Evolutionary conservation across 2,797 vertebrate genomes (phyloP), one percentile per base, ranked within the genome.

Genomic region (Amazona finschi): DNA sequence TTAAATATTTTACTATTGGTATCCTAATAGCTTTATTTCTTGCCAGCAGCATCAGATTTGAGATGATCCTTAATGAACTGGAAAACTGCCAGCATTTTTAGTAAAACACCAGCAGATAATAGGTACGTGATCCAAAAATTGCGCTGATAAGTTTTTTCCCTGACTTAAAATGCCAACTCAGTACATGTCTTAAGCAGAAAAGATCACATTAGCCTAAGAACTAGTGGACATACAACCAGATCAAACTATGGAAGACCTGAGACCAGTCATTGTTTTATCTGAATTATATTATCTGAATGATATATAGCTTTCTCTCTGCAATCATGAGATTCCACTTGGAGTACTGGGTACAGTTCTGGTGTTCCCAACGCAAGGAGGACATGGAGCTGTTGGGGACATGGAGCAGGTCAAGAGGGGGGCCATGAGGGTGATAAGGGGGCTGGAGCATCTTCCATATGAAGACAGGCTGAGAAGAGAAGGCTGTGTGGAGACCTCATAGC

Each of bases 1-100:
- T 87, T 93, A 93, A 96, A 94, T 93, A 78, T 94, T 93, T 95
- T 94, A 30, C 79, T 86, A n/a, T 60, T 74, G 70, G 43, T 89
- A 70, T 86, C 12, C 1, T 88, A 92, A 66, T 73, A 90, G 76
- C 62, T 94, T 75, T 86, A 52, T 78, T 93, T 95, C 55, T 95
- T 81, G 79, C 82, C 64, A 93, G 28, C 60, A 84, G 66, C 83
- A 81, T 87, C 76, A 57, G 46, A 86, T 88, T 83, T 90, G 77
- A 88, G 70, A 49, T 89, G 64, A 73, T 88, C 55, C 67, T 82
- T 92, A 97, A 96, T 81, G 82, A 96, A 79, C 91, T 94, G 94
- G 87, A 94, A 96, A 96, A 90, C 86, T 85, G 76, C 91, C 85
- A 76, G 46, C 21, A 0, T 92, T 96, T 96, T 93, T 84, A 90